These are phyloP conservation scores for Hartigia nigra DNA, from an alignment of 2,888 invertebrate genomes.

Conservation along the genomic window DNA sequence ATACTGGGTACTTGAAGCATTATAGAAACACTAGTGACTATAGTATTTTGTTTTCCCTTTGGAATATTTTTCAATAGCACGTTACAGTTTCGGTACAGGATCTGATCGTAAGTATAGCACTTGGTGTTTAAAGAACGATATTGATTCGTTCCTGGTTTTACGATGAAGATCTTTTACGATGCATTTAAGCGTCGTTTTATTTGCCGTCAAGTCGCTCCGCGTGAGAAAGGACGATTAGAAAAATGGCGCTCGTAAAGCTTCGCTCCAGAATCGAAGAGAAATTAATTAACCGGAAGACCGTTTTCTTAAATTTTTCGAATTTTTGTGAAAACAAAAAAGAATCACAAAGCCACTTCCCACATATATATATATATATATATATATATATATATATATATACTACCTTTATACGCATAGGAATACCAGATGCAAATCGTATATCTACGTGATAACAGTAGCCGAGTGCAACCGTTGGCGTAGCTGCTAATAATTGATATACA, in stretches of 20 bases:
- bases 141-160: neutral
- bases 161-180: neutral
- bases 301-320: no score
- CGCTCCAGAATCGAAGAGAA: neutral
- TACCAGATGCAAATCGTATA: neutral
- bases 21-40: neutral
- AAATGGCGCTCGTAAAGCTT: neutral
- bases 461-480: conserved; percentile 30
- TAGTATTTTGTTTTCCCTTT: neutral
- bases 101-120: neutral
- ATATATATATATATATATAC: no score
- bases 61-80: neutral
- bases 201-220: neutral
- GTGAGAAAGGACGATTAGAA: neutral
- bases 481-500: conserved; percentile 61
- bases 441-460: conserved; percentile 14
- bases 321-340: neutral
- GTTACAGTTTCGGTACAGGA: neutral
- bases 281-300: neutral
- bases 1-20: neutral
- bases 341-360: neutral
- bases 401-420: neutral
- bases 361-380: neutral
- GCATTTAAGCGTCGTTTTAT: neutral
- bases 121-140: neutral